phyloP scores from a whole-genome alignment of 2,888 invertebrate genomes.

The Strigamia crassipes region DNA sequence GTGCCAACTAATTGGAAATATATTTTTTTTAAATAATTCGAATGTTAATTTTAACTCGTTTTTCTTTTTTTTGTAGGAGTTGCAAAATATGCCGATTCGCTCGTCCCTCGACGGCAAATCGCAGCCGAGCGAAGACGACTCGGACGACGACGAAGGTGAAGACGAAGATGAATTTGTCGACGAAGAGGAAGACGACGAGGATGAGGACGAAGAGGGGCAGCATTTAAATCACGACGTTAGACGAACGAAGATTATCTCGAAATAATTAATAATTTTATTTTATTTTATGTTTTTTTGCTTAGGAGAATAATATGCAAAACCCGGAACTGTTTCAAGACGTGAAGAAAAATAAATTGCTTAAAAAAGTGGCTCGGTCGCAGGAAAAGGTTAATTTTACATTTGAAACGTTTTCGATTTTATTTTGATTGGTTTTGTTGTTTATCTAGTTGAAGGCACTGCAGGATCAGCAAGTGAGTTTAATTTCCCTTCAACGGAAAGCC shows the following conservation, averaged over 20 bases:
- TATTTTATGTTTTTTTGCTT: too few relatives aligned
- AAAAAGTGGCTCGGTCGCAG: slow-evolving; percentile 48
- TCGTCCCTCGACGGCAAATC: background rate
- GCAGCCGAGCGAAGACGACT: background rate
- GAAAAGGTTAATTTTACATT: slow-evolving; percentile 46
- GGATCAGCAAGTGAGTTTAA: slow-evolving; percentile 26
- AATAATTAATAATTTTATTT: background rate
- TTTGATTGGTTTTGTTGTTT: background rate
- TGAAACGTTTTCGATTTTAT: background rate
- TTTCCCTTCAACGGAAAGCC: slow-evolving; percentile 19
- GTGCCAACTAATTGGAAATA: background rate
- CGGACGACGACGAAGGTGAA: background rate
- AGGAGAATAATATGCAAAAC: background rate
- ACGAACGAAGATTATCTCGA: background rate
- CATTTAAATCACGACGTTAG: background rate
- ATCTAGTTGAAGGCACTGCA: slow-evolving; percentile 36
- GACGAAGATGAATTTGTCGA: background rate
- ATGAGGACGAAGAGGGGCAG: background rate
- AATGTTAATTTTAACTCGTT: background rate
- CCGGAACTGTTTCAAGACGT: background rate
- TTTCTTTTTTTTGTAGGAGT: background rate
- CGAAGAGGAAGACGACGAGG: background rate
- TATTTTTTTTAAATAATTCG: too few relatives aligned
- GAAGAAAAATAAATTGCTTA: slow-evolving; percentile 46
- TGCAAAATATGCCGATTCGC: background rate